Conservation (phyloP, 2,888 invertebrate genomes). For the Tethea ocularis region DNA sequence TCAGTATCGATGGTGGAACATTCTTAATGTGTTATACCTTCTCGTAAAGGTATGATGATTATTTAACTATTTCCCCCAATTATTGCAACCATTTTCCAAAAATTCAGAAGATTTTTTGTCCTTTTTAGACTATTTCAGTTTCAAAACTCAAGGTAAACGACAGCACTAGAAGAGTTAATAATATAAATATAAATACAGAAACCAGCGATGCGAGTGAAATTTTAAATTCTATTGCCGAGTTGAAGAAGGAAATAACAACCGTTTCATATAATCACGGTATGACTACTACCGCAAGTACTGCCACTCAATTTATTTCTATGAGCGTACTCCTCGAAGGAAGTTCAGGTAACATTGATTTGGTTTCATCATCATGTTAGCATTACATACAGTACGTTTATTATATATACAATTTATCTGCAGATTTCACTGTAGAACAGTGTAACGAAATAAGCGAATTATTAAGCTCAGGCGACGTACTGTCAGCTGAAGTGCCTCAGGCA, state of each 20-base stretch:
- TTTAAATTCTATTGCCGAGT: constrained; percentile 53
- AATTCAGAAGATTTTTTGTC: background rate
- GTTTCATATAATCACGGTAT: constrained; percentile 65
- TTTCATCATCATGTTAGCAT: background rate
- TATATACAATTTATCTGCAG: constrained; percentile 56
- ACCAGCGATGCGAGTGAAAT: constrained; percentile 46
- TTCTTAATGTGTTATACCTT: constrained; percentile 29
- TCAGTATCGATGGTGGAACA: constrained; percentile 33
- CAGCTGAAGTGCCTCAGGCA: constrained; percentile 88
- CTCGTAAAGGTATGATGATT: constrained; percentile 53
- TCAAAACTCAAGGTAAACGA: constrained; percentile 53
- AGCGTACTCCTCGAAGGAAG: constrained; percentile 77
- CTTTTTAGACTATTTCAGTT: constrained; percentile 50
- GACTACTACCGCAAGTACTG: constrained; percentile 75
- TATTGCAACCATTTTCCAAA: background rate
- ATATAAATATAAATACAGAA: constrained; percentile 53
- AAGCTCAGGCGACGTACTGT: constrained; percentile 88
- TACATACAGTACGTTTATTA: background rate
- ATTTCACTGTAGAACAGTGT: constrained; percentile 86
- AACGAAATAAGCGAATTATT: constrained; percentile 88
- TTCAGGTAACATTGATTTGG: constrained; percentile 57
- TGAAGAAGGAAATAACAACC: constrained; percentile 36
- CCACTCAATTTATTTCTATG: constrained; percentile 83
- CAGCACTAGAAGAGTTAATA: constrained; percentile 49
- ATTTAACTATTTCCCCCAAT: background rate